phyloP scores from a whole-genome alignment of 1,140 invertebrate species.

The Rhyzopertha dominica region DNA sequence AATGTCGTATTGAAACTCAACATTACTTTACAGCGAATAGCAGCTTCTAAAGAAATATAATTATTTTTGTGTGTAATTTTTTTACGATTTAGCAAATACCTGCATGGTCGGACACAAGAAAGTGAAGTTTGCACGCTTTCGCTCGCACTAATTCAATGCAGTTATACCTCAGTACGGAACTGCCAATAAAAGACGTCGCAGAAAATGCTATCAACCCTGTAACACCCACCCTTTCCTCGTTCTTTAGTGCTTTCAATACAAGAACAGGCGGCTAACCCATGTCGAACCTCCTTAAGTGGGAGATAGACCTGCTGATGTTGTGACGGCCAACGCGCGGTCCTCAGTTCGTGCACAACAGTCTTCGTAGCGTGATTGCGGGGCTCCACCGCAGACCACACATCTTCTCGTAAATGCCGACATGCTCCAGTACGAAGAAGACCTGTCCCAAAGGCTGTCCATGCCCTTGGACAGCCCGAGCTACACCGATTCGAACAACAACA shows the following conservation, averaged over 20 bases:
- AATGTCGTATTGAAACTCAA: too few relatives aligned
- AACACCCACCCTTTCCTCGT: background rate
- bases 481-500: conserved; percentile 35
- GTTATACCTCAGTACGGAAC: too few relatives aligned
- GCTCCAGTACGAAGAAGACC: conserved; percentile 35
- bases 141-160: too few relatives aligned
- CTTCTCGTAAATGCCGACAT: conserved; percentile 12
- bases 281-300: conserved; percentile 4
- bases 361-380: conserved; percentile 3
- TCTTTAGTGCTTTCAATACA: background rate
- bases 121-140: too few relatives aligned
- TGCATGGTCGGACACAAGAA: too few relatives aligned
- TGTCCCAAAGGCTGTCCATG: conserved; percentile 36
- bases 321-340: conserved; percentile 21
- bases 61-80: too few relatives aligned
- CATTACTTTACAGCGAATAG: too few relatives aligned
- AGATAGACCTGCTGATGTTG: conserved; percentile 5
- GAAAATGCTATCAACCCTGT: too few relatives aligned
- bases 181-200: too few relatives aligned
- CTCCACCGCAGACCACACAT: background rate
- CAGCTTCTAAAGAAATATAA: too few relatives aligned
- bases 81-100: too few relatives aligned
- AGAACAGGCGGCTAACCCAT: too few relatives aligned
- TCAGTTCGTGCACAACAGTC: conserved; percentile 11
- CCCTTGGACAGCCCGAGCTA: conserved; percentile 22